Evolutionary conservation across 2,113 vertebrate genomes (phyloP), one percentile per base, ranked within the genome.

Genomic region (Poeciliopsis occidentalis): DNA sequence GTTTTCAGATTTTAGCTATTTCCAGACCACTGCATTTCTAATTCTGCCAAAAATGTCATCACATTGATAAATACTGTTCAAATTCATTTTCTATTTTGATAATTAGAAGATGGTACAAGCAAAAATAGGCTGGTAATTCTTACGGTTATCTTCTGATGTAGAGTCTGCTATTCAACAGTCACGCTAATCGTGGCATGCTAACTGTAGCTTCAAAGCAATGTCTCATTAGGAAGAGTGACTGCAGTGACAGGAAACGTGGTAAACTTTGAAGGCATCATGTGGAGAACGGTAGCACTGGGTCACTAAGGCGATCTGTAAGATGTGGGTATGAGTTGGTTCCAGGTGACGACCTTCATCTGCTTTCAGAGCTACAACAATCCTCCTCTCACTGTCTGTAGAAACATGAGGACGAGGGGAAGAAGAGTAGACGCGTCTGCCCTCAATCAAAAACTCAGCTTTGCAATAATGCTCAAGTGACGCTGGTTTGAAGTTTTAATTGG

Each of bases 401-500:
- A 76, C 11, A 60, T n/a, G 34, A 60, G 74, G 66, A 62, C 64
- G 15, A 64, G 19, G 12, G 1, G 76, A 69, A 79, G 24, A 57
- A 29, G 44, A 47, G 44, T 1, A 7, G 67, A 73, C 6, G 71
- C 67, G 73, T 39, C 11, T 64, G 75, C 68, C 60, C 75, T 78
- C 69, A 65, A 81, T 92, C 69, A 88, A 79, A 88, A 82, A 83
- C 92, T 86, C 85, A 79, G 76, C 69, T 30, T 78, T 67, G 75
- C 81, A 77, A 2, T 83, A 81, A 62, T 34, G 78, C 76, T 71
- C 34, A 13, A 61, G 69, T 60, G 19, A 1, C 31, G 54, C 13
- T 17, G 68, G 81, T 92, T 92, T 92, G 83, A 92, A 87, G 84
- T 88, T 92, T 90, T 94, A 92, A 94, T 93, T 87, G 91, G 88